Base-by-base conservation (phyloP, 2,888 invertebrate species). In the Himalopsyche tibetana region DNA sequence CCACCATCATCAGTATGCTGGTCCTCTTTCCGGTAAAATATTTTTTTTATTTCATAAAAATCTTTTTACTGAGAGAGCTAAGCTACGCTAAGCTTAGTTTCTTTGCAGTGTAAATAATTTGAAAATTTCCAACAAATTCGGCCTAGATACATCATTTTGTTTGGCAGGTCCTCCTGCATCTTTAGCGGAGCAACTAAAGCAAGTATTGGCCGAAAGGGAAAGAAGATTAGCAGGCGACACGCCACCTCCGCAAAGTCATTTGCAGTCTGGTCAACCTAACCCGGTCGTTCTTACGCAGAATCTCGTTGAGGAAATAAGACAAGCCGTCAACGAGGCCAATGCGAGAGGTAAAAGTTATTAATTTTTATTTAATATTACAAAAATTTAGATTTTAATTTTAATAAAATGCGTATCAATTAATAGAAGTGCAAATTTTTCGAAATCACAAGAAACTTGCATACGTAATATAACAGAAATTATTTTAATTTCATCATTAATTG, bases 311-410 rank as follows among this genome's bases (percentile, higher is more conserved):
- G 97, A 97, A 94, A 97, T 97, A 90, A 94, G 97, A 89, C 96
- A 96, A 92, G 97, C 97, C 90, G 97, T 97, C 90, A 96, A 95
- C 92, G 97, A 97, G 93, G 97, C 97, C 89, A 97, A 96, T 93
- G 96, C 96, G 89, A 95, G 96, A 96, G 97, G 97, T 97, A 92
- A 82, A 55, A 79, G 11, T 28, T 28, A 51, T 8, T 51, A 0
- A 51, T 51, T 15, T 3, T 2, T 5, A 51, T 51, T 51, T 51
- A 3, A 4, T 12, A 51, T 9, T 11, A 45, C 45, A 45, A 9
- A 45, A 51, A 51, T 51, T 51, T 15, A 51, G 4, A 15, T 15
- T 51, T 15, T 51, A 15, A 12, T 15, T 51, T 51, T 15, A 6
- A 4, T 51, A 51, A 15, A 51, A 4, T 51, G 15, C 15, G 15